Evolutionary conservation across 1,140 invertebrate species (phyloP), one percentile per base, ranked within the genome.

Genomic region (Macrosteles quadrilineatus): DNA sequence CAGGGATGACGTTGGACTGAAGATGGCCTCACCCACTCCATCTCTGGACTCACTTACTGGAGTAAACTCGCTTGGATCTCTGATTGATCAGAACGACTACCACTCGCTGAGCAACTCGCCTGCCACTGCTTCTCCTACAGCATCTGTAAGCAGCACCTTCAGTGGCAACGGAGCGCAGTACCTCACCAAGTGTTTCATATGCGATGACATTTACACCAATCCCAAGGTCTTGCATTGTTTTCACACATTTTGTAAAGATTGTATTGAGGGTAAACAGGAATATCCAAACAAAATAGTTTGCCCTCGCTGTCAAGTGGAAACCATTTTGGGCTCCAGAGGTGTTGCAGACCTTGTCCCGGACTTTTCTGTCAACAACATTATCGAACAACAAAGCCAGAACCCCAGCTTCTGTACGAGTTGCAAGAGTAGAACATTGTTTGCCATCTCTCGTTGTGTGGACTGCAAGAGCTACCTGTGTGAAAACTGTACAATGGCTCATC

Each of bases 401-500:
- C 68, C 64, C 1, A 86, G 89, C 43, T 87, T 88, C 75, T 96
- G 93, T 81, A 95, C 92, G 67, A 91, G 91, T 77, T 95, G 93
- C 85, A 93, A 95, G 79, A 91, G 90, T 36, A 91, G 89, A 77
- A 91, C 93, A 80, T 88, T 90, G 2, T 90, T 91, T 86, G 92
- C 92, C 19, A 91, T 95, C 74, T 93, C 92, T 71, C 90, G 93
- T 75, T 98, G 97, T 82, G 90, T 95, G 77, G 95, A 98, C 80
- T 99, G 97, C 82, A 91, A 91, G 72, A 96, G 97, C 78, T 96
- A 93, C 79, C 87, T 99, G 53, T 99, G 97, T 83, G 88, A 92
- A 50, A 97, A 97, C 78, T 99, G 97, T 87, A 94, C 96, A 74
- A 97, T 97, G 88, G 96, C 96, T 47, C 97, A 99, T 81, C 93